Percentiles rank a stretch among this genome's conserved stretches.
phyloP scores from a whole-genome alignment of 2,888 invertebrate genomes.

The Drosophila nr. medialis region DNA sequence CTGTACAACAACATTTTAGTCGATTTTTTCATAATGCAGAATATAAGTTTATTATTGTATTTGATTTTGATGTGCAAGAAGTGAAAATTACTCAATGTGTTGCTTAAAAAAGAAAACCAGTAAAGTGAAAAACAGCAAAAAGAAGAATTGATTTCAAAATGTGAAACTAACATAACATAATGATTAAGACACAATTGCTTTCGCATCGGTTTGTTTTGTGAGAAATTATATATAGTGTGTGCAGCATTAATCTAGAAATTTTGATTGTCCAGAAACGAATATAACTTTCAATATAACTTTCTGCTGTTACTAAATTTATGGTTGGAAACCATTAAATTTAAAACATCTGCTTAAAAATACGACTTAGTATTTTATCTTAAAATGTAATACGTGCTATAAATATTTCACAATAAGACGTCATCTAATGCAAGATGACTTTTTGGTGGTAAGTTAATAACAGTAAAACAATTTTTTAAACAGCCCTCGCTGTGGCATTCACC shows the following conservation, averaged over 20 bases:
- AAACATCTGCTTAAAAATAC: not conserved
- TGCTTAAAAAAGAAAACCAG: not conserved
- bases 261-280: not conserved
- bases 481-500: constrained; percentile 36
- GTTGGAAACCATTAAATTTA: not conserved
- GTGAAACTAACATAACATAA: not conserved
- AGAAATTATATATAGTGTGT: not conserved
- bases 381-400: too few relatives aligned
- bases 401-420: too few relatives aligned
- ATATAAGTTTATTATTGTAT: not conserved
- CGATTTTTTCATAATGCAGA: not conserved
- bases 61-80: not conserved
- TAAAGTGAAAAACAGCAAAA: not conserved
- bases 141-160: not conserved
- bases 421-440: too few relatives aligned
- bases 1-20: not conserved
- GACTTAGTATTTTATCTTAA: too few relatives aligned
- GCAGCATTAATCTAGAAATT: not conserved
- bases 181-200: not conserved
- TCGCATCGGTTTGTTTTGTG: not conserved
- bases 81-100: not conserved
- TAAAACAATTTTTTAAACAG: not conserved
- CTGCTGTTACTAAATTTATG: not conserved
- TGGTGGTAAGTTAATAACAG: not conserved
- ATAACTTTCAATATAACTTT: not conserved